A percentile compares a stretch with the other conserved stretches of the same genome.
Evolutionary conservation across 92 coral and sea anemone species (phyloP).

Genomic region (Phymanthus crucifer): DNA sequence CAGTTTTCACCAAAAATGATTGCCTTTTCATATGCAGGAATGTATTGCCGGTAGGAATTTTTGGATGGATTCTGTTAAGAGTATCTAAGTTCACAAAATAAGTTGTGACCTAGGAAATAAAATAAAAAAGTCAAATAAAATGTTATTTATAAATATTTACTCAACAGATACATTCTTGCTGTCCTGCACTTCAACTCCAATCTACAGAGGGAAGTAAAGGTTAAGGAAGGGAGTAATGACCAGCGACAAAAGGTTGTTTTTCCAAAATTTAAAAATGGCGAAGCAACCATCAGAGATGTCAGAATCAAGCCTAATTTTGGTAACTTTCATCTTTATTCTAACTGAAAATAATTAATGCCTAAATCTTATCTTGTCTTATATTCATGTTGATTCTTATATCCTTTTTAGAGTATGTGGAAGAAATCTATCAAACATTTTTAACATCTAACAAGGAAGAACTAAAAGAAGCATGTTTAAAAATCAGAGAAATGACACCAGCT

Average conservation of each 20-base stretch:
- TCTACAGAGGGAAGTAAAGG: conserved; percentile 8
- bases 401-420: background rate
- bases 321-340: background rate
- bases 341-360: background rate
- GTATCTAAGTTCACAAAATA: background rate
- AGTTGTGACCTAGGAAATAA: background rate
- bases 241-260: conserved; percentile 7
- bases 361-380: background rate
- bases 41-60: background rate
- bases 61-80: background rate
- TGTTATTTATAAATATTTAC: background rate
- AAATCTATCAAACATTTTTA: conserved; percentile 47
- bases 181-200: conserved; percentile 29
- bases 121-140: no score
- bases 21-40: background rate
- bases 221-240: background rate
- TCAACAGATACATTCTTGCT: conserved; percentile 19
- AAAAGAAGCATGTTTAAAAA: conserved; percentile 28
- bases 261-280: conserved; percentile 32
- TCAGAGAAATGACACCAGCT: conserved; percentile 20
- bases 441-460: conserved; percentile 24
- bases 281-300: conserved; percentile 33
- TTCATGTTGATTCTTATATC: no score
- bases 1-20: background rate
- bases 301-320: conserved; percentile 27